phyloP scores from a whole-genome alignment of 2,797 vertebrate genomes.

The Acipenser transmontanus region DNA sequence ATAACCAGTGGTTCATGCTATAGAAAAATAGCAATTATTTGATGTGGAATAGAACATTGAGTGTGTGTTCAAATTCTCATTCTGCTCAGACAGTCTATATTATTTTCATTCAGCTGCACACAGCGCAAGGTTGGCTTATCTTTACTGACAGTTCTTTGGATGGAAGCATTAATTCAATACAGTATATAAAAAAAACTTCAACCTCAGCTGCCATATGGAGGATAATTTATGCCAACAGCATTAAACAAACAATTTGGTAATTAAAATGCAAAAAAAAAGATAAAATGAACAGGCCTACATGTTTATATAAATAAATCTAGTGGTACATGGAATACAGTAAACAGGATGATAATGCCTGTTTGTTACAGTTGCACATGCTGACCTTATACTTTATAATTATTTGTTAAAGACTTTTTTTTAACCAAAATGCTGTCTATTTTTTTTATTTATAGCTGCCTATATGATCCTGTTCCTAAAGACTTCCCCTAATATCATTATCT shows the following conservation, averaged over 20 bases:
- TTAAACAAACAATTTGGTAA: slow-evolving; percentile 16
- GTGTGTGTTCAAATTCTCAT: slow-evolving; percentile 13
- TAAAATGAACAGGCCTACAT: no score
- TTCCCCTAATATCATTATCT: no score
- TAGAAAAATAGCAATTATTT: slow-evolving; percentile 1
- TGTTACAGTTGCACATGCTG: no score
- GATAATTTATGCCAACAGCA: slow-evolving; percentile 2
- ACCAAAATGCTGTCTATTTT: no score
- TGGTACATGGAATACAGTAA: no score
- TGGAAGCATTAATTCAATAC: slow-evolving; percentile 19
- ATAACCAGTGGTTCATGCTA: not conserved
- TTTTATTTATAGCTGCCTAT: no score
- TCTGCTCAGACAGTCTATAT: slow-evolving; percentile 21
- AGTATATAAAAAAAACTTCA: slow-evolving; percentile 21
- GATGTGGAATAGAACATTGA: not conserved
- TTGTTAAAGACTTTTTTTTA: no score
- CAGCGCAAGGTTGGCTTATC: slow-evolving; percentile 11
- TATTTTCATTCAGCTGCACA: slow-evolving; percentile 4
- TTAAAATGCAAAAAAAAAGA: slow-evolving; percentile 15
- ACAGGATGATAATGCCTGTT: no score
- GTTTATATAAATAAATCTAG: no score
- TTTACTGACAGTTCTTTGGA: slow-evolving; percentile 11
- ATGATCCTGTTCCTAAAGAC: no score
- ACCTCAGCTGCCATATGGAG: not conserved
- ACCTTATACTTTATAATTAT: no score